phyloP scores from a whole-genome alignment of 2,797 vertebrate genomes.

The Phylloscopus collybita region DNA sequence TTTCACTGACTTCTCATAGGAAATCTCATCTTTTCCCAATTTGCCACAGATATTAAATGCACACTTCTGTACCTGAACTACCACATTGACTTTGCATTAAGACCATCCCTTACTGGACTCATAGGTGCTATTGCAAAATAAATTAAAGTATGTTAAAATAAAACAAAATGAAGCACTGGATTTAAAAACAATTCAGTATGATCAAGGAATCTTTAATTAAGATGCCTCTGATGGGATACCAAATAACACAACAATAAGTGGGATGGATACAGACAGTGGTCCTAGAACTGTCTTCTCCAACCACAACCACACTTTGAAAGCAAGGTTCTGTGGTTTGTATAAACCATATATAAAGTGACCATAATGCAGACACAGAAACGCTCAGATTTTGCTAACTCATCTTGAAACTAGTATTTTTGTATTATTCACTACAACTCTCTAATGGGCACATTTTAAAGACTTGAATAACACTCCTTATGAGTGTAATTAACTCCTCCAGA shows the following conservation, averaged over 20 bases:
- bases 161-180: not conserved
- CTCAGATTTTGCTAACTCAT: not conserved
- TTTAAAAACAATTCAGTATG: not conserved
- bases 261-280: not conserved
- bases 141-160: not conserved
- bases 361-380: not conserved
- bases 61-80: not conserved
- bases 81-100: not conserved
- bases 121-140: not conserved
- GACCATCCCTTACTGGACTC: not conserved
- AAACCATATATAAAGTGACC: not conserved
- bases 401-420: not conserved
- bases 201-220: not conserved
- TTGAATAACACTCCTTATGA: not conserved
- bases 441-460: not conserved
- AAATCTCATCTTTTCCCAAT: not conserved
- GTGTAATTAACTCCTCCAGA: not conserved
- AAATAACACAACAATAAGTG: not conserved
- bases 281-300: not conserved
- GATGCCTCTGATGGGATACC: not conserved
- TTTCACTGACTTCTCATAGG: not conserved
- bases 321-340: not conserved
- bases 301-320: not conserved
- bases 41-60: not conserved
- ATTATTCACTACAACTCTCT: not conserved